Evolutionary conservation across 2,113 vertebrate species (phyloP), one percentile per base, ranked within the genome.

Genomic region (Oncorhynchus tshawytscha): DNA sequence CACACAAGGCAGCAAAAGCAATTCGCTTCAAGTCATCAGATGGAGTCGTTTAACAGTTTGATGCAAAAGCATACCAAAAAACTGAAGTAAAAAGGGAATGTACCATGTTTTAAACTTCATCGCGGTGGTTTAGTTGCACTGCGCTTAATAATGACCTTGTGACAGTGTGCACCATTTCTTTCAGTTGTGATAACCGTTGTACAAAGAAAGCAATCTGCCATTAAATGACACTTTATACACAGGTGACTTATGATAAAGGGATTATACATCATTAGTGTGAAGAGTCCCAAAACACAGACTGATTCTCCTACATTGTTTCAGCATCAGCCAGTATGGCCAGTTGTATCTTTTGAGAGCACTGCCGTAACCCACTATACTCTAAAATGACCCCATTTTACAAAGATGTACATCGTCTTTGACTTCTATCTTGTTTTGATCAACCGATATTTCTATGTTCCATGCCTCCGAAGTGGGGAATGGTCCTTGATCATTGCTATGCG

Each of bases 191-290:
- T 72, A n/a, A 62, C 54, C 31, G 25, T 22, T 9, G n/a, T 22
- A 80, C 54, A 81, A 64, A 67, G 54, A 20, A 81, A 82, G 79
- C 83, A 75, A 77, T 80, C 62, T 54, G 73, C 88, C 87, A 91
- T 88, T 92, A 86, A 87, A 86, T 84, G 85, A 83, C 82, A 85
- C 72, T 79, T 74, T 77, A 77, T 77, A 66, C 78, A 83, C 75
- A 74, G 22, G 67, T 31, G 24, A 27, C 20, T 12, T 18, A 59
- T 75, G 72, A 18, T 5, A 54, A 54, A 74, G 65, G 70, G 57
- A 74, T 65, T 20, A 71, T 24, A 27, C 25, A 60, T 25, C 29
- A 20, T 72, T n/a, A 45, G 67, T 79, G 70, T 68, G 65, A 81
- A 72, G 74, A 75, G 74, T 75, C 76, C 74, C 74, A 76, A 70